These are phyloP conservation scores for Tokudaia tokunoshimensis DNA, from an alignment of 2,797 vertebrate genomes.

Conservation along the genomic window DNA sequence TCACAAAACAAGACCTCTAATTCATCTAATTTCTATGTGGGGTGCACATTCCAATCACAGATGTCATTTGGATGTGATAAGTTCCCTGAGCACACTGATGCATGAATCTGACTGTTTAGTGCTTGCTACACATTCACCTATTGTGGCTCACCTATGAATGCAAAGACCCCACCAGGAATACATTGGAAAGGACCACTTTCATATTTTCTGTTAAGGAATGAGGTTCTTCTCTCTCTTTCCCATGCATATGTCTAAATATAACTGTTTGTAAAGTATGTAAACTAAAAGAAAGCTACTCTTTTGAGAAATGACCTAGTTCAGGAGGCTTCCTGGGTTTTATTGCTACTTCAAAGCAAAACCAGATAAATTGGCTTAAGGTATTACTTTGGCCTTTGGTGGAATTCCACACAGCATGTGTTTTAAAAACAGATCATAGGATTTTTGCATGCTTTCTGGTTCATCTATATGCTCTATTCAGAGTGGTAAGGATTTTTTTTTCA, in stretches of 20 bases:
- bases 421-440: conserved; percentile 47
- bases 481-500: conserved; percentile 31
- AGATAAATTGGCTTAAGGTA: conserved; percentile 53
- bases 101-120: not conserved
- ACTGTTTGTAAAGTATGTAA: conserved; percentile 56
- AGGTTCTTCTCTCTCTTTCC: not conserved
- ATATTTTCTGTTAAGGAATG: not conserved
- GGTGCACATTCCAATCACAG: not conserved
- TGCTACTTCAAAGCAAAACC: conserved; percentile 72
- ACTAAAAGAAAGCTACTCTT: conserved; percentile 71
- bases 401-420: conserved; percentile 66
- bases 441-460: conserved; percentile 67
- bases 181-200: not conserved
- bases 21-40: not conserved
- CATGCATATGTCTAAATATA: conserved; percentile 41
- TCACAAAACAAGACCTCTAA: not conserved
- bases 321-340: conserved; percentile 73
- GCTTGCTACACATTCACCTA: not conserved
- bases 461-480: not conserved
- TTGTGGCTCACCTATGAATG: not conserved
- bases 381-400: conserved; percentile 72
- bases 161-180: conserved; percentile 4
- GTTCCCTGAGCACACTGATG: not conserved
- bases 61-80: not conserved
- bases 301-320: conserved; percentile 73